Base-by-base conservation (phyloP, 1,140 invertebrate species). In the Penaeus vannamei region DNA sequence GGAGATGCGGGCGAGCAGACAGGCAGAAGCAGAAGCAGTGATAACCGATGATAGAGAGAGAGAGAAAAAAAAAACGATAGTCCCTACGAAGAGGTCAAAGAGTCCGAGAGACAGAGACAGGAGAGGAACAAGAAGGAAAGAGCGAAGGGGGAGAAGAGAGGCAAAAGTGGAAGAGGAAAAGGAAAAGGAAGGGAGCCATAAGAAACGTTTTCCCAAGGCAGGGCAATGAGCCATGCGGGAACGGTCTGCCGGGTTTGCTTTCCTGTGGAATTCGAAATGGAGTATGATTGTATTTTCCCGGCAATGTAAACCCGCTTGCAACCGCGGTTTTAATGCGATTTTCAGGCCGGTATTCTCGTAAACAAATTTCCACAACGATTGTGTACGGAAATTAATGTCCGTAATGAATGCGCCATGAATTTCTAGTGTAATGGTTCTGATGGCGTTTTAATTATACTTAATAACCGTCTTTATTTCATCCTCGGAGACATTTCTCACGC, bases 271-370 rank as follows among this genome's bases (percentile, higher is more conserved):
- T 89, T 84, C 64, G 62, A 79, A 89, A 89, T 85, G 82, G 82
- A 89, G 83, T 72, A 32, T 53, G 87, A 66, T 64, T 26, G 72
- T 89, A 85, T 89, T 32, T 89, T 89, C 62, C 53, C 69, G 23
- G 32, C 66, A 77, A 89, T 84, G 82, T 77, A 84, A 46, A 46
- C 22, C 82, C 72, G 82, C 87, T 85, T 89, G 87, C 87, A 89
- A 89, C 87, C 77, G 82, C 87, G 82, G 82, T 89, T 89, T 89
- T 89, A 89, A 89, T 89, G 87, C 72, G 87, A 89, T 89, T 89
- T 89, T 89, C 87, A 89, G 82, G 84, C 82, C 87, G 80, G 87
- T 89, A 62, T 84, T 79, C 87, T 84, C 87, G 87, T 89, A 89
- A 89, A 89, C 72, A 89, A 85, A 84, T 89, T 89, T 66, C 87